These are phyloP conservation scores for Drosophila pectinifera DNA, from an alignment of 1,140 invertebrate genomes.

Conservation along the genomic window DNA sequence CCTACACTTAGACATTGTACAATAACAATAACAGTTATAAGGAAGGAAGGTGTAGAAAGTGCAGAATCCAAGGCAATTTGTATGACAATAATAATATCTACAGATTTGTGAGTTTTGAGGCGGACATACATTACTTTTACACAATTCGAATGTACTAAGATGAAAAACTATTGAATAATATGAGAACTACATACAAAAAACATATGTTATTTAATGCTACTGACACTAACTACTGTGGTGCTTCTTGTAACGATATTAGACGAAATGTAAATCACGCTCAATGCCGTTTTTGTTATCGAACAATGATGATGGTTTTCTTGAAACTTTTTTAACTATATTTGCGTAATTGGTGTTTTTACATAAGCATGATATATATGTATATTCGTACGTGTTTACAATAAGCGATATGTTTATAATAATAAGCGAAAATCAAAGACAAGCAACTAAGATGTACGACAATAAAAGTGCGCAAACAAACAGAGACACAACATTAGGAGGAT, in stretches of 20 bases:
- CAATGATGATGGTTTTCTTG: conserved; percentile 57
- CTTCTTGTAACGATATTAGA: conserved; percentile 71
- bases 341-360: conserved; percentile 75
- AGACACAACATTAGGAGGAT: not conserved
- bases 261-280: conserved; percentile 40
- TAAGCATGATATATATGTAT: conserved; percentile 57
- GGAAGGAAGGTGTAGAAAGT: conserved; percentile 30
- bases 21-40: conserved; percentile 62
- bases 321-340: conserved; percentile 74
- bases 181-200: conserved; percentile 24
- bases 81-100: conserved; percentile 73
- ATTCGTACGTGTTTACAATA: conserved; percentile 52
- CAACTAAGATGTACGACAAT: conserved; percentile 54
- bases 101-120: conserved; percentile 56
- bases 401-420: conserved; percentile 33
- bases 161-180: conserved; percentile 29
- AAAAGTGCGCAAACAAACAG: conserved; percentile 10
- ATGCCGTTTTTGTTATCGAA: conserved; percentile 64
- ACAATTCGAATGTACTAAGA: conserved; percentile 72
- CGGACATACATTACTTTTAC: conserved; percentile 72
- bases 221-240: conserved; percentile 80
- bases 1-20: conserved; percentile 51
- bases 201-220: conserved; percentile 76
- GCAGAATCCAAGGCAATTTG: conserved; percentile 43
- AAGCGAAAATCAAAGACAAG: conserved; percentile 22